phyloP scores from a whole-genome alignment of 1,140 invertebrate species.

The Scylla paramamosain region DNA sequence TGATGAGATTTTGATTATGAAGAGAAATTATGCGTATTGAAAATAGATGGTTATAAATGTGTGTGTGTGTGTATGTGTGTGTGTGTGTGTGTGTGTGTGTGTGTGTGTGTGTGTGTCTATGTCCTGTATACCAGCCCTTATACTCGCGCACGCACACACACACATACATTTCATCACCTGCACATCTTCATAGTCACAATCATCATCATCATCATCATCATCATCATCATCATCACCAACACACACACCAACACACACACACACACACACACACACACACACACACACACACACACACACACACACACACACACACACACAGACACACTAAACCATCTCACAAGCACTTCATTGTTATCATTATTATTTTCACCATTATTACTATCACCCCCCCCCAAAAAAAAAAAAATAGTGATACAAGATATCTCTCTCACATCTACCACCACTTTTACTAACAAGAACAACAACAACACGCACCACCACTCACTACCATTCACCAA shows the following conservation, averaged over 20 bases:
- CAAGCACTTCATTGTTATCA: no score
- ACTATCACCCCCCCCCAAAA: no score
- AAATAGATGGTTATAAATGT: not conserved
- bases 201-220: not conserved
- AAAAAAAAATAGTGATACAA: no score
- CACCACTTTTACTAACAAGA: no score
- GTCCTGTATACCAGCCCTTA: not conserved
- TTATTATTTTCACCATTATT: no score
- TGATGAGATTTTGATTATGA: not conserved
- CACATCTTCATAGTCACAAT: not conserved
- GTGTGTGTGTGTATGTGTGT: not conserved
- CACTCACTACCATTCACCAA: not conserved
- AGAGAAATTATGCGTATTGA: not conserved
- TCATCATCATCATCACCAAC: not conserved
- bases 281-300: not conserved
- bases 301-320: conserved; percentile 29
- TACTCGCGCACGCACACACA: conserved; percentile 16
- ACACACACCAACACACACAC: conserved; percentile 46
- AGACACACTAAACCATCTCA: no score
- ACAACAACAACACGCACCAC: not conserved
- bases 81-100: no score
- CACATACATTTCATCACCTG: not conserved
- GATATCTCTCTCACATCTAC: no score
- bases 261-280: conserved; percentile 15
- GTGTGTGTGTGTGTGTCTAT: not conserved